Percentiles rank a stretch among this genome's conserved stretches.
phyloP scores from a whole-genome alignment of 1,140 invertebrate species.

The Megathymus violae region DNA sequence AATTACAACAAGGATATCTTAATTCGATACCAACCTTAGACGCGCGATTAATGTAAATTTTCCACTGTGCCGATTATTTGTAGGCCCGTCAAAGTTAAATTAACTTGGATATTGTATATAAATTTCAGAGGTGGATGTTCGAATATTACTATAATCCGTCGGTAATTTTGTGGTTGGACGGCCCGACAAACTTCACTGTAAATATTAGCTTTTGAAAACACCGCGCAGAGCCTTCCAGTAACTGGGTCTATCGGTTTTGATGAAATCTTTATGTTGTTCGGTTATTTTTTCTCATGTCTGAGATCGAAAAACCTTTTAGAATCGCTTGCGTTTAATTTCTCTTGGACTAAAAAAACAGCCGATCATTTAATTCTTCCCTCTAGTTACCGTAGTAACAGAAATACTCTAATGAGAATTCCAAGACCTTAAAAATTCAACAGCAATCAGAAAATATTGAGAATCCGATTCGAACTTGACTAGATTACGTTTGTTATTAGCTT shows the following conservation, averaged over 20 bases:
- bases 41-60: constrained; percentile 27
- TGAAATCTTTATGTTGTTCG: neutral
- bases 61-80: constrained; percentile 19
- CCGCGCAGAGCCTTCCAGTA: neutral
- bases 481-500: no score
- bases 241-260: neutral
- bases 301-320: no score
- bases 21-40: constrained; percentile 14
- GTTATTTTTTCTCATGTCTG: no score
- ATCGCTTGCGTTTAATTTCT: no score
- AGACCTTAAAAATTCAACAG: no score
- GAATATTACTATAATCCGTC: constrained; percentile 25
- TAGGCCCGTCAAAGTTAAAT: constrained; percentile 31
- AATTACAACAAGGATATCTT: constrained; percentile 16
- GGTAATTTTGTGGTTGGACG: constrained; percentile 20
- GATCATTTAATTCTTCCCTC: no score
- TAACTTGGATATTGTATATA: constrained; percentile 31
- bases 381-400: no score
- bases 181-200: constrained; percentile 15
- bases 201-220: constrained; percentile 25
- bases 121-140: constrained; percentile 19
- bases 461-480: no score
- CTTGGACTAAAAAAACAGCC: no score
- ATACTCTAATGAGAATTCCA: no score
- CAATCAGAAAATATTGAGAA: no score